Base-by-base conservation (phyloP, 2,113 vertebrate genomes). In the Hemiscyllium ocellatum region DNA sequence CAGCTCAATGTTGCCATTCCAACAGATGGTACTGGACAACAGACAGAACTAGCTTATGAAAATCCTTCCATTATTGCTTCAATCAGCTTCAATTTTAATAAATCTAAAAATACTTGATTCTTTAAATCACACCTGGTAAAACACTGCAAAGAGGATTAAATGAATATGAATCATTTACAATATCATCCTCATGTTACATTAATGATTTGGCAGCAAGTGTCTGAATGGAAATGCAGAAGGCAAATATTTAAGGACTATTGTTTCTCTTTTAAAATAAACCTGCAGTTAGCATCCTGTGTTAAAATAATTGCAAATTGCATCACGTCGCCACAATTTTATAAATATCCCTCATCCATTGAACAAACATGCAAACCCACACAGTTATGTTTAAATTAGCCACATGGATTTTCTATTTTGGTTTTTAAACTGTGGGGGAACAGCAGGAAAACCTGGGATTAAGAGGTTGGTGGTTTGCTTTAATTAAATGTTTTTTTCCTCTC, bases 101-200 rank as follows among this genome's bases (percentile, higher is more conserved):
- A 93, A 66, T 93, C 89, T 93, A 65, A 93, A 93, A 93, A 93
- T 93, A 22, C n/a, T 68, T 93, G 89, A 93, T 66, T 66, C 89
- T 17, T 93, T 37, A 93, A 66, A 65, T 37, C 89, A 66, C 61
- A 19, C 33, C 80, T 83, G 1, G 37, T 20, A 42, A 83, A 83
- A 83, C 37, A 83, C 80, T 8, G 19, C 29, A 61, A 66, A 66
- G 89, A 91, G 19, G 33, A 66, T 91, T 91, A 83, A 1, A 47
- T 83, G 80, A 42, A 83, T 47, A 37, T n/a, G 1, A 91, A 93
- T 37, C 37, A 15, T 2, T 37, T 20, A 33, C 61, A 93, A 3
- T 93, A 66, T 22, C 61, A 66, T n/a, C 89, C 33, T 65, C 17
- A 37, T 17, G 56, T 17, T 66, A 17, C 87, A 61, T 87, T 50